Conservation (phyloP, 2,888 invertebrate genomes). For the Leucophenga maculata region DNA sequence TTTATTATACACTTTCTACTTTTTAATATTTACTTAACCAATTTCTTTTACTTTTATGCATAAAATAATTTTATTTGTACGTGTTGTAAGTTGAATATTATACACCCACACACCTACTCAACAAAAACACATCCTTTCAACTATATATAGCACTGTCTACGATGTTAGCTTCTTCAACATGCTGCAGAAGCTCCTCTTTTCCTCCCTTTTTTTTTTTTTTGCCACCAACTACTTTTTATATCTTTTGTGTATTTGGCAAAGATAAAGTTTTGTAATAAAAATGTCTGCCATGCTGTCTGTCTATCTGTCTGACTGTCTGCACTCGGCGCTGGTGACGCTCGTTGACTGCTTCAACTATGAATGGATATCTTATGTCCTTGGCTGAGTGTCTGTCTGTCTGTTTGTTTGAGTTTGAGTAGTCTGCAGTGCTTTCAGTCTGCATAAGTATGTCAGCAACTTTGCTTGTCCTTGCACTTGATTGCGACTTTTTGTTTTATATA, state of each 20-base stretch:
- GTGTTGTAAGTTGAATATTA: too few relatives aligned
- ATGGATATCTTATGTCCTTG: slow-evolving; percentile 26
- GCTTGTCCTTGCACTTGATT: slow-evolving; percentile 59
- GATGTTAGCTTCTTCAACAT: too few relatives aligned
- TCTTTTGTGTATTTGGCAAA: slow-evolving; percentile 60
- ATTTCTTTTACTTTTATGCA: too few relatives aligned
- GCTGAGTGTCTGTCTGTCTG: neutral
- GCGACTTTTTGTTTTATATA: slow-evolving; percentile 3
- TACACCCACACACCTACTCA: neutral
- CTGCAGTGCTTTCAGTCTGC: slow-evolving; percentile 53
- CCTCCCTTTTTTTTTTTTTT: too few relatives aligned
- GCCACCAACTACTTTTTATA: slow-evolving; percentile 46
- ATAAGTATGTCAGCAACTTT: slow-evolving; percentile 66
- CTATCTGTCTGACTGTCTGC: slow-evolving; percentile 51
- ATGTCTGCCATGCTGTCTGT: slow-evolving; percentile 55
- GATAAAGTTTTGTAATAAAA: slow-evolving; percentile 66
- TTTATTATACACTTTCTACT: too few relatives aligned
- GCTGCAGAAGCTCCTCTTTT: too few relatives aligned
- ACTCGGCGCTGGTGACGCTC: neutral
- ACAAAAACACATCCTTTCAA: neutral
- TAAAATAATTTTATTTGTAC: too few relatives aligned
- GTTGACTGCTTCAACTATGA: slow-evolving; percentile 37
- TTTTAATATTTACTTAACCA: too few relatives aligned
- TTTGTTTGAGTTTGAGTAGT: slow-evolving; percentile 6
- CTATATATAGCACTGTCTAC: too few relatives aligned